Base-by-base conservation (phyloP, 2,113 vertebrate species). In the Aptenodytes patagonicus region DNA sequence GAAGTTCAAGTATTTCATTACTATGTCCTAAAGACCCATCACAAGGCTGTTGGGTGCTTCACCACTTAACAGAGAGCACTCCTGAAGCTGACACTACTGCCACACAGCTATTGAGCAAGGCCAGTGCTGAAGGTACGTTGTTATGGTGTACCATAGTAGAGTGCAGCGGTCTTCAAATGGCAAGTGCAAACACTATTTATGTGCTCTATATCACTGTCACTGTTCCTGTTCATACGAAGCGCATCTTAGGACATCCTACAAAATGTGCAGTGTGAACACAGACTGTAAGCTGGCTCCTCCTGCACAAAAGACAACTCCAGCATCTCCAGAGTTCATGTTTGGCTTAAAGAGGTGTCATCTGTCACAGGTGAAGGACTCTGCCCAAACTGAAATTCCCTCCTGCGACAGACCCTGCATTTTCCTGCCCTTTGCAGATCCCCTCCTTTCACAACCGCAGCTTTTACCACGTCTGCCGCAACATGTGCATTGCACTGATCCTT, bases 201-300 rank as follows among this genome's bases (percentile, higher is more conserved):
- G 4, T 13, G 42, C 26, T 28, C n/a, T 22, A 15, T 13, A 5
- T 20, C n/a, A 31, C 4, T 26, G n/a, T 9, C 47, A 22, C 7
- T 31, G 24, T 10, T 81, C 49, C 40, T 34, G 44, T 49, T 31
- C 40, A 13, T 1, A 26, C 5, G 1, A 62, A 61, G 52, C 3
- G 4, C 54, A 40, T 8, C 54, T 25, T 0, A 44, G 21, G 5
- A 21, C 83, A 40, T 4, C 25, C 58, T 31, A 10, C 11, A 38
- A 7, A 2, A n/a, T 0, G 0, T 1, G 9, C 9, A 26, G 40
- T 10, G 44, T 14, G 57, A 44, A 34, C 3, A 1, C 9, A 34
- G 52, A 31, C 10, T n/a, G 19, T 1, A 42, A 31, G 15, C 18
- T 19, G 42, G 1, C 12, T 34, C 42, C 2, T 51, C 22, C 40